A percentile compares a stretch with the other conserved stretches of the same genome.
Evolutionary conservation across 2,797 vertebrate genomes (phyloP).

Genomic region (Macropodus opercularis): DNA sequence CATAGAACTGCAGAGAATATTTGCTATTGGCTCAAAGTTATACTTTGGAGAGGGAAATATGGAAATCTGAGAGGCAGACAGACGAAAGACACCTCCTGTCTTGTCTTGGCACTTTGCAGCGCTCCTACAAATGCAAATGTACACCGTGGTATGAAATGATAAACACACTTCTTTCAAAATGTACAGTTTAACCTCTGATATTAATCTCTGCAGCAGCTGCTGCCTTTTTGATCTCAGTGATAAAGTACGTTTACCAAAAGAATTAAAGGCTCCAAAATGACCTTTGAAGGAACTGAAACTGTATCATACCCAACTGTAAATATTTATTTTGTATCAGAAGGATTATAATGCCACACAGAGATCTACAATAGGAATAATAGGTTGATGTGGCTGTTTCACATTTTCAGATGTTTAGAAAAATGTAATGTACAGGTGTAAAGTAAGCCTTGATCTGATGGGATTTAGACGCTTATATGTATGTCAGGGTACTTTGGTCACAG

Average conservation of each 20-base stretch:
- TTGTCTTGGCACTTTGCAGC: constrained; percentile 12
- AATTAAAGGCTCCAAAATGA: constrained; percentile 10
- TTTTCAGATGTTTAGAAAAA: constrained; percentile 15
- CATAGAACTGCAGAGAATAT: constrained; percentile 36
- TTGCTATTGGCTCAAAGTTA: constrained; percentile 51
- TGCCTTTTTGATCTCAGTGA: constrained; percentile 14
- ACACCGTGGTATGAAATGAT: constrained; percentile 18
- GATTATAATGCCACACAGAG: neutral
- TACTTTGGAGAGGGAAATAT: constrained; percentile 42
- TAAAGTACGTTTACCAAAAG: constrained; percentile 20
- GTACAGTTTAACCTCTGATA: constrained; percentile 31
- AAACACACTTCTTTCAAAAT: constrained; percentile 24
- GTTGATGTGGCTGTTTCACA: neutral
- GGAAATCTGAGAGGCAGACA: constrained; percentile 37
- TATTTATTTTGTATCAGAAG: neutral
- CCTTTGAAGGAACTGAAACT: constrained; percentile 13
- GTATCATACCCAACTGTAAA: constrained; percentile 11
- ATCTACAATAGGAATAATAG: constrained; percentile 5
- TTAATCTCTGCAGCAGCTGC: constrained; percentile 22
- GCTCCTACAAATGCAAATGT: constrained; percentile 18
- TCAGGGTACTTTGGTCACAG: constrained; percentile 10
- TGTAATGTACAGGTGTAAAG: neutral
- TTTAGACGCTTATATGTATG: constrained; percentile 18
- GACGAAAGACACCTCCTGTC: constrained; percentile 41
- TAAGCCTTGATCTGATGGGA: constrained; percentile 14